Evolutionary conservation across 1,140 invertebrate species (phyloP).

Genomic region (Bombus picipes): DNA sequence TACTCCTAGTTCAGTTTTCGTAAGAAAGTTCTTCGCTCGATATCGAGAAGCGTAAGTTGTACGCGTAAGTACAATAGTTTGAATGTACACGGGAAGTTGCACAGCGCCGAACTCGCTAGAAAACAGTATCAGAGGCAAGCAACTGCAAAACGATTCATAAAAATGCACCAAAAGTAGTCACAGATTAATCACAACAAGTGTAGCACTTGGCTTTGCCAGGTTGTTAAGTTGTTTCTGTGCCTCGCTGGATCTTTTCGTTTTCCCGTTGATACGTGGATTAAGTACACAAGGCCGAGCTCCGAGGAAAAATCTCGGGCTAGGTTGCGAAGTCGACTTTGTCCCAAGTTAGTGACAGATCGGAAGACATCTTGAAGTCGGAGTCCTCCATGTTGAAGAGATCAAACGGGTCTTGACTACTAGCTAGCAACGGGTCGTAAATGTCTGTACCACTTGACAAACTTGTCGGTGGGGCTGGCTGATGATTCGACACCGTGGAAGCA

Average conservation of each 20-base stretch:
- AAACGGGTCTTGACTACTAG: conserved; percentile 86
- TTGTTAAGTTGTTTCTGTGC: conserved; percentile 1
- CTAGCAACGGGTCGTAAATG: conserved; percentile 85
- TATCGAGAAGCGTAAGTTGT: conserved; percentile 12
- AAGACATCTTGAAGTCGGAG: conserved; percentile 85
- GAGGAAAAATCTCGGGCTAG: conserved; percentile 76
- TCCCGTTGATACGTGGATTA: conserved; percentile 55
- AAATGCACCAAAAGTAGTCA: conserved; percentile 53
- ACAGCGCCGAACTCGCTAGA: not conserved
- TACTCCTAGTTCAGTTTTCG: conserved; percentile 17
- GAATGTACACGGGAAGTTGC: conserved; percentile 2
- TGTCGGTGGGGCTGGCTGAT: conserved; percentile 67
- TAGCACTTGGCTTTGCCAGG: conserved; percentile 8
- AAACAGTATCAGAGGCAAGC: conserved; percentile 29
- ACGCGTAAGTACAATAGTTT: conserved; percentile 54
- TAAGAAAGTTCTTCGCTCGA: conserved; percentile 14
- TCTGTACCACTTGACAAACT: conserved; percentile 78
- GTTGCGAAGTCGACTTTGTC: conserved; percentile 86
- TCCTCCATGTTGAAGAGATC: conserved; percentile 89
- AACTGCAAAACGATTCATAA: conserved; percentile 36
- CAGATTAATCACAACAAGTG: conserved; percentile 20
- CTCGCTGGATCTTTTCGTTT: conserved; percentile 14
- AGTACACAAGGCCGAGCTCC: conserved; percentile 73
- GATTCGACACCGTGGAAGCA: conserved; percentile 65
- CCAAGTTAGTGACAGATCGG: conserved; percentile 84